Evolutionary conservation across 2,797 vertebrate genomes (phyloP), one percentile per base, ranked within the genome.

Genomic region (Poeciliopsis gracilis): DNA sequence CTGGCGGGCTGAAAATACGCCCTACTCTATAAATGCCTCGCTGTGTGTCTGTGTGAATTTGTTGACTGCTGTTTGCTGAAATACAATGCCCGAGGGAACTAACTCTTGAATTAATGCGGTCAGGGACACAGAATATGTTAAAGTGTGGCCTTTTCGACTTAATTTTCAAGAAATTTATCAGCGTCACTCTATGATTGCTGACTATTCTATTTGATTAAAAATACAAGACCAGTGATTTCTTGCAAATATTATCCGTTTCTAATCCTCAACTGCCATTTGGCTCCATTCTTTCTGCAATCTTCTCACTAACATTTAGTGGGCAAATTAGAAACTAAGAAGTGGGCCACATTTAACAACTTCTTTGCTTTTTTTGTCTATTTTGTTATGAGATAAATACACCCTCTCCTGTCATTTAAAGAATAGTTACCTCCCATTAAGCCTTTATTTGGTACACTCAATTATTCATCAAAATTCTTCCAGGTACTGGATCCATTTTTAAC

Each of bases 291-390:
- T 63, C 59, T 8, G 76, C 79, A 84, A 78, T 72, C 73, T 82
- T 83, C 76, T 73, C 74, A 91, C 91, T 91, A 92, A 87, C 82
- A 88, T 92, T 91, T 92, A 92, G 91, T 91, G 82, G 84, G 80
- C 55, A 78, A 57, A 79, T 76, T 86, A 87, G 78, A 80, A 82
- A 90, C 86, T 75, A 84, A 86, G 85, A 87, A 84, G 87, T 85
- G 90, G 86, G 82, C 85, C 86, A 91, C 88, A 90, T 87, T 87
- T 79, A 90, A 86, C 88, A 86, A 88, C 25, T 79, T 85, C 77
- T 90, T 87, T 82, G 53, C 63, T 82, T 83, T 59, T 33, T 59
- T 33, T 49, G 79, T 85, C 78, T 83, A 69, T 85, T 63, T 86
- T 80, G 85, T 86, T 84, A 4, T 59, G 47, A 92, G 89, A 89